These are phyloP conservation scores for Triops longicaudatus DNA, from an alignment of 1,140 invertebrate genomes.

Conservation along the genomic window DNA sequence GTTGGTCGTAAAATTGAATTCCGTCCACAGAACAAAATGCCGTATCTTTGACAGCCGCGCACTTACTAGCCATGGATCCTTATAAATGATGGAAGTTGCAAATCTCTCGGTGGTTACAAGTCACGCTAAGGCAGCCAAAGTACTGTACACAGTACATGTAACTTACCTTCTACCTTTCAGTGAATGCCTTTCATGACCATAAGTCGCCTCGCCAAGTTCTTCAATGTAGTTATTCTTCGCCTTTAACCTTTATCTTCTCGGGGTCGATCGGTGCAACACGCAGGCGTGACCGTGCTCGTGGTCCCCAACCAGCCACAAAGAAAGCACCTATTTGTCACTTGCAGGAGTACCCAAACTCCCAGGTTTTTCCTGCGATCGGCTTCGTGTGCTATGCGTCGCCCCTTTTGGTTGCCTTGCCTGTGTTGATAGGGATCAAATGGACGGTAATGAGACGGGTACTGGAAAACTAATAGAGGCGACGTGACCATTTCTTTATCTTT, in stretches of 20 bases:
- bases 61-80: not conserved
- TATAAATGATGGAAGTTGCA: not conserved
- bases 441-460: constrained; percentile 1
- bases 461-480: constrained; percentile 10
- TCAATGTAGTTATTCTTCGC: not conserved
- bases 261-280: not conserved
- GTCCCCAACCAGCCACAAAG: not conserved
- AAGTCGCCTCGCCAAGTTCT: not conserved
- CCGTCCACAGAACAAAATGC: not conserved
- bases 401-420: not conserved
- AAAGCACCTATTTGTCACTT: constrained; percentile 12
- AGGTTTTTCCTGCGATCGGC: not conserved
- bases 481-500: not conserved
- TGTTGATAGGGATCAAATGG: not conserved
- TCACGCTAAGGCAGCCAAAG: not conserved
- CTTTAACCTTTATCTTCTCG: not conserved
- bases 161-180: not conserved
- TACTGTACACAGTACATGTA: not conserved
- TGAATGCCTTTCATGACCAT: not conserved
- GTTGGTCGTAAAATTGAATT: not conserved
- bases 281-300: not conserved
- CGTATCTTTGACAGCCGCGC: not conserved
- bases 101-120: not conserved
- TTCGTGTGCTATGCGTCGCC: not conserved
- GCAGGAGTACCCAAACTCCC: not conserved